These are phyloP conservation scores for Acanthopagrus latus DNA, from an alignment of 2,797 vertebrate species.

Conservation along the genomic window DNA sequence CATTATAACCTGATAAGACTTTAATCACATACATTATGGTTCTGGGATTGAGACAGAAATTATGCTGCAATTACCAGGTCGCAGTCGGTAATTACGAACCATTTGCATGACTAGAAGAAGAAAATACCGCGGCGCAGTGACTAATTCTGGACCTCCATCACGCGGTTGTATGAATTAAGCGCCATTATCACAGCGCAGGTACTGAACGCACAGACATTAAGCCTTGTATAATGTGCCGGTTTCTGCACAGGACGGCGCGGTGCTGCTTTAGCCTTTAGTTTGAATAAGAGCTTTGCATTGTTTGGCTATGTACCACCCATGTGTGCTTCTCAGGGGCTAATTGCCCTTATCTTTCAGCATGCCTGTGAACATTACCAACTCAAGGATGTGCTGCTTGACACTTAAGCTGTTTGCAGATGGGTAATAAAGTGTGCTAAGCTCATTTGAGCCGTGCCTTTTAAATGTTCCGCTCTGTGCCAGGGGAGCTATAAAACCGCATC, in stretches of 20 bases:
- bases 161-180: conserved; percentile 4
- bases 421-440: conserved; percentile 81
- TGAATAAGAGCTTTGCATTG: conserved; percentile 54
- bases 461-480: conserved; percentile 72
- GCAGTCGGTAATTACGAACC: conserved; percentile 19
- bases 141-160: background rate
- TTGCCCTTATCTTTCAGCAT: conserved; percentile 67
- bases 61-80: conserved; percentile 9
- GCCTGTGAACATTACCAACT: conserved; percentile 71
- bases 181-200: conserved; percentile 14
- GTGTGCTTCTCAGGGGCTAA: conserved; percentile 63
- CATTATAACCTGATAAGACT: conserved; percentile 10
- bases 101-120: background rate
- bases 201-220: conserved; percentile 1
- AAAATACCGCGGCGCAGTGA: background rate
- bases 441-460: conserved; percentile 80
- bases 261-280: conserved; percentile 34
- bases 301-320: conserved; percentile 60
- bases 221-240: conserved; percentile 16
- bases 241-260: background rate
- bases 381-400: conserved; percentile 76
- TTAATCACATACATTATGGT: conserved; percentile 1
- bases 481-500: conserved; percentile 76
- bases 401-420: conserved; percentile 82
- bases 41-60: conserved; percentile 3